Evolutionary conservation across 2,113 vertebrate species (phyloP), one percentile per base, ranked within the genome.

Genomic region (Chaenocephalus aceratus): DNA sequence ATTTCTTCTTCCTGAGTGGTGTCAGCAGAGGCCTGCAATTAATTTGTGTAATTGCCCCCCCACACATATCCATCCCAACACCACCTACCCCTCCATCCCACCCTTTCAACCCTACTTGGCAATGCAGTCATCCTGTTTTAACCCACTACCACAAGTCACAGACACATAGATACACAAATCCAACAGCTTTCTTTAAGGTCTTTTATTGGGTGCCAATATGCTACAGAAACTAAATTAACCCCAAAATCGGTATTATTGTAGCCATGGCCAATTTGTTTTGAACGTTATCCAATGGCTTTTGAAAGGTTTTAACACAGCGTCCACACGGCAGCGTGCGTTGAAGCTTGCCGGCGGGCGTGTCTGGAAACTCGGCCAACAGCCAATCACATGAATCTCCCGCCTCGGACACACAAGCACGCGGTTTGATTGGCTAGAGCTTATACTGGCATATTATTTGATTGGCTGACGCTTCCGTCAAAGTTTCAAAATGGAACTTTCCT

Each of bases 21-120:
- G 92, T 91, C 92, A 92, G 72, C 89, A 74, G 77, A 91, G 89
- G 84, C 79, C 92, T 93, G 86, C 91, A 94, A 93, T 93, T 93
- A 93, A 93, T 92, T 85, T 88, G 89, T 83, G 81, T 92, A 91
- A 93, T 92, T 92, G 72, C 79, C 79, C 76, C 76, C 64, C 56
- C 44, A 26, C 72, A 79, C 75, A 71, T 11, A 90, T 80, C 58
- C 75, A 87, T 70, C 64, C 85, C n/a, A 66, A 77, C 66, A 66
- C 62, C 80, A 79, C 83, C 80, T 73, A 70, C 69, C 69, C 59
- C 74, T 90, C 79, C 77, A 79, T 83, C 63, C 75, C 60, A 78
- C 69, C 56, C 61, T 72, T 88, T 59, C 65, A 66, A 61, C 65
- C 77, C 59, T 75, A 41, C 65, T 18, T 86, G 75, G 84, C 84